Evolutionary conservation across 2,113 vertebrate species (phyloP), one percentile per base, ranked within the genome.

Genomic region (Ameiurus melas): DNA sequence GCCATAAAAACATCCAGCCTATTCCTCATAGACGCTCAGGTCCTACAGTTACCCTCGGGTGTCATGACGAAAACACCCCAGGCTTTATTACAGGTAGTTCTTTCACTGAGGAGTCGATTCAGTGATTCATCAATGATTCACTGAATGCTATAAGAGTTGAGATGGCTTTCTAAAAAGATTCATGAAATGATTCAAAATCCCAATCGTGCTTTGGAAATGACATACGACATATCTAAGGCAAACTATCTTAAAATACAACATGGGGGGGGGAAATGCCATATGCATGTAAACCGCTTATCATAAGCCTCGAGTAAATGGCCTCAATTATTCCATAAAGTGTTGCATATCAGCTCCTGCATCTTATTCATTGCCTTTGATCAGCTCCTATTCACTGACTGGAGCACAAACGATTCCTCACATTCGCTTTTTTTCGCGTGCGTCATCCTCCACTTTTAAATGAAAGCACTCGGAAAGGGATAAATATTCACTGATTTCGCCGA

Each of bases 241-340:
- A 1, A 17, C 25, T 55, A 13, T 60, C n/a, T 12, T 82, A 58
- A 57, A 83, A 62, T 6, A 43, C 30, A 62, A 14, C 53, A 36
- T 79, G n/a, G n/a, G n/a, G n/a, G n/a, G n/a, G n/a, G n/a, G n/a
- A 53, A 80, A 78, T 4, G 16, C 8, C 53, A 30, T 13, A 27
- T 14, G 57, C 33, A 27, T 62, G 33, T 62, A 60, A 83, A 83
- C 80, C 6, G 0, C 16, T 62, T 43, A 39, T 25, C 33, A 2
- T 62, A 16, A 62, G 10, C 55, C 20, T 51, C 2, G 5, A 25
- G 33, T 62, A 62, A 83, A 83, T 39, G 20, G 80, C 20, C 5
- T 83, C 43, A 43, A 83, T 62, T 83, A 83, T 83, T 82, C 80
- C 30, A 82, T 60, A 82, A 39, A 82, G 57, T 82, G 30, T 82